Conservation (phyloP, 2,888 invertebrate genomes). For the Oligia strigilis region DNA sequence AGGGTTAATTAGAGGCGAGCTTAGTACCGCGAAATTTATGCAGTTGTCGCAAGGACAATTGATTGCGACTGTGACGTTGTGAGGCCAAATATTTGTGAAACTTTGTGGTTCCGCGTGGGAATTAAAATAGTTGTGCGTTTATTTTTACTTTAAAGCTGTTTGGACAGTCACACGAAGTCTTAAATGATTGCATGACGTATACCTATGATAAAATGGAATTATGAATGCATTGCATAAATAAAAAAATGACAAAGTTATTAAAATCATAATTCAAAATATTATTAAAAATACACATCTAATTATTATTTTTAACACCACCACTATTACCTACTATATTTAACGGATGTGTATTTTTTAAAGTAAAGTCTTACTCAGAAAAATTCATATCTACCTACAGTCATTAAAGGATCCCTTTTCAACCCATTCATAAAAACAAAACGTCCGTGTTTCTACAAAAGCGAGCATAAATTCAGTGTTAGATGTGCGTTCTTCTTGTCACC, state of each 20-base stretch:
- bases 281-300: neutral
- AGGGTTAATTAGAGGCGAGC: conserved; percentile 87
- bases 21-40: conserved; percentile 83
- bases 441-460: conserved; percentile 9
- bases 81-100: conserved; percentile 64
- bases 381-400: neutral
- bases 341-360: neutral
- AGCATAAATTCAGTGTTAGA: conserved; percentile 37
- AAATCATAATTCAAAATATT: neutral
- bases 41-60: conserved; percentile 78
- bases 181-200: neutral
- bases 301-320: neutral
- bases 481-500: conserved; percentile 31
- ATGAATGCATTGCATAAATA: neutral
- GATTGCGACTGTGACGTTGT: conserved; percentile 77
- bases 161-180: no score
- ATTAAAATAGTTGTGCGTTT: conserved; percentile 35
- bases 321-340: no score
- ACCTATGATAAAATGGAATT: neutral
- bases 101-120: conserved; percentile 54
- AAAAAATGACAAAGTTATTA: neutral
- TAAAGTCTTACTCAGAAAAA: neutral
- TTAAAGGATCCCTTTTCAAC: neutral
- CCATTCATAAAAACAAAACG: neutral
- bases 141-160: neutral